phyloP scores from a whole-genome alignment of 2,888 invertebrate genomes.

The Podabrus alpinus region DNA sequence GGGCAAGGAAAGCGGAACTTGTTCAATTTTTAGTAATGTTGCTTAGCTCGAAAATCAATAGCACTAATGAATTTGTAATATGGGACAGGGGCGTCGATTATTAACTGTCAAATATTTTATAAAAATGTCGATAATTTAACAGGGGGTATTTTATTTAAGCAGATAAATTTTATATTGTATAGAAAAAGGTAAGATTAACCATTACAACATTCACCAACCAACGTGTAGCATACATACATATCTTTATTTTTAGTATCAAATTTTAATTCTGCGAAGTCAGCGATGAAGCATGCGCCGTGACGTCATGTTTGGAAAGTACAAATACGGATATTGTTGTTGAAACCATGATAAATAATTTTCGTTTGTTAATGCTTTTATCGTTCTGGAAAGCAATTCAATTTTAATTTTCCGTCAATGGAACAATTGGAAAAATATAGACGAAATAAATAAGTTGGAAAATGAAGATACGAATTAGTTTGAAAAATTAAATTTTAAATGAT shows the following conservation, averaged over 20 bases:
- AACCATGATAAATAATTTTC: constrained; percentile 4
- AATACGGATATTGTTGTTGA: constrained; percentile 25
- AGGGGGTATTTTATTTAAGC: neutral
- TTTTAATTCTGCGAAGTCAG: constrained; percentile 33
- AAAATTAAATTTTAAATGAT: constrained; percentile 19
- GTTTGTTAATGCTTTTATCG: neutral
- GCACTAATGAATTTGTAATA: constrained; percentile 27
- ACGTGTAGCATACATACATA: neutral
- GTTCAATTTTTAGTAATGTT: constrained; percentile 2
- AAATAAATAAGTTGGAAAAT: neutral
- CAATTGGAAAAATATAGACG: neutral
- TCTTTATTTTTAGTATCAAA: constrained; percentile 29
- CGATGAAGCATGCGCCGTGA: constrained; percentile 32
- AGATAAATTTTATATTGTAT: neutral
- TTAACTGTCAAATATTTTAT: neutral
- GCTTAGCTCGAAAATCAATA: constrained; percentile 20
- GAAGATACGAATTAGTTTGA: neutral
- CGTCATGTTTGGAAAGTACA: constrained; percentile 36
- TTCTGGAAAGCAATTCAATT: neutral
- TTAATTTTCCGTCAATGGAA: neutral
- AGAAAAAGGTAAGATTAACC: constrained; percentile 4
- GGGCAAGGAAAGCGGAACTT: neutral
- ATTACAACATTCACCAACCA: constrained; percentile 24
- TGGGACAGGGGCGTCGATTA: constrained; percentile 1
- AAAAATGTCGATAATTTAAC: neutral